These are phyloP conservation scores for Drosophila bocqueti DNA, from an alignment of 1,140 invertebrate species.

Conservation along the genomic window DNA sequence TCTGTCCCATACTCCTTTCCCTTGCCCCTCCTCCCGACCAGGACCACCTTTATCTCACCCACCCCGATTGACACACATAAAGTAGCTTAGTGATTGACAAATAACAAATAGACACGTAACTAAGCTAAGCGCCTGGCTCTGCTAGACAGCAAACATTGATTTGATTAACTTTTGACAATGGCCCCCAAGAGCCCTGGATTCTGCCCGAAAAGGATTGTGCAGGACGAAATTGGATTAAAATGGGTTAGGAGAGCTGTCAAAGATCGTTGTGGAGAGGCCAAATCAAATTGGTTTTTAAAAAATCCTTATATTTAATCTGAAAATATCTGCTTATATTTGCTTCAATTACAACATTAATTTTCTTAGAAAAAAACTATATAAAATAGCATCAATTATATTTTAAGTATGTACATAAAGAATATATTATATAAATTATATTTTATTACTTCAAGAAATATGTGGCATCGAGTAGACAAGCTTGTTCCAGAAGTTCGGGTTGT, in stretches of 20 bases:
- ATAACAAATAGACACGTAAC: slow-evolving; percentile 78
- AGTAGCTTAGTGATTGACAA: slow-evolving; percentile 81
- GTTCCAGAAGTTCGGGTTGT: too few species aligned
- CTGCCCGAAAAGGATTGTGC: slow-evolving; percentile 30
- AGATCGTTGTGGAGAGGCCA: not conserved
- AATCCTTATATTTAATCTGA: not conserved
- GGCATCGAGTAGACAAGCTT: too few species aligned
- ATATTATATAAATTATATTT: too few species aligned
- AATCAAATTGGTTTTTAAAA: not conserved
- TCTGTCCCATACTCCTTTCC: not conserved
- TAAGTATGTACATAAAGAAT: too few species aligned
- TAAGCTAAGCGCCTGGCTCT: slow-evolving; percentile 54
- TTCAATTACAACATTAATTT: too few species aligned
- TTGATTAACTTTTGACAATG: slow-evolving; percentile 78
- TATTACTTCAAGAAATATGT: not conserved
- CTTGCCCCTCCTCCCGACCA: too few species aligned
- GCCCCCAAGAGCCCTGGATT: slow-evolving; percentile 13
- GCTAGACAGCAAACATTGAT: slow-evolving; percentile 68
- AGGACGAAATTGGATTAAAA: slow-evolving; percentile 41
- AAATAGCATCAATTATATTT: too few species aligned
- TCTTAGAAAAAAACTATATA: too few species aligned
- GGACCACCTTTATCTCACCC: not conserved
- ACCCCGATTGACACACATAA: slow-evolving; percentile 59
- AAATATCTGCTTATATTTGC: too few species aligned
- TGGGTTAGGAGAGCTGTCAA: not conserved